These are phyloP conservation scores for Hyposoter dolosus DNA, from an alignment of 2,888 invertebrate genomes.

Conservation along the genomic window DNA sequence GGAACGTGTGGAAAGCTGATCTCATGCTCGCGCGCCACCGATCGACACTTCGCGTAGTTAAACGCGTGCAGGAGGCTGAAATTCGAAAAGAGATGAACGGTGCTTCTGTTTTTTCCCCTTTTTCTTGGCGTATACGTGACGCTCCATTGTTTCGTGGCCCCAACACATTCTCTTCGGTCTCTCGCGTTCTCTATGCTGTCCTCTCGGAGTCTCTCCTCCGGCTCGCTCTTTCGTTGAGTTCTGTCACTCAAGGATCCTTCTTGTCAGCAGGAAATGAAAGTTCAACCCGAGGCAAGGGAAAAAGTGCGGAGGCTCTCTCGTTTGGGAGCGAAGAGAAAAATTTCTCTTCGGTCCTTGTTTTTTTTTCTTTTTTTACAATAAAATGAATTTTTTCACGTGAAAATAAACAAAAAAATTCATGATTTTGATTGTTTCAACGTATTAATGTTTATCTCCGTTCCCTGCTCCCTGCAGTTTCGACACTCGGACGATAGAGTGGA, in stretches of 20 bases:
- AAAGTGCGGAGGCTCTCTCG: not conserved
- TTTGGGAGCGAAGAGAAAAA: constrained; percentile 2
- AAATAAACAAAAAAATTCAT: not conserved
- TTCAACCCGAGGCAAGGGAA: constrained; percentile 34
- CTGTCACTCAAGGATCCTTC: constrained; percentile 70
- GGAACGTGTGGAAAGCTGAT: constrained; percentile 56
- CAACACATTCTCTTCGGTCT: constrained; percentile 7
- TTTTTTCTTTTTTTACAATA: not conserved
- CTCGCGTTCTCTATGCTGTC: constrained; percentile 33
- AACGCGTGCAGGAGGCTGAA: constrained; percentile 48
- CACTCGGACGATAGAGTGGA: constrained; percentile 67
- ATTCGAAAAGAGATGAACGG: constrained; percentile 57
- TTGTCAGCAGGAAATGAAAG: constrained; percentile 68
- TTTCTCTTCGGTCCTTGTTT: not conserved
- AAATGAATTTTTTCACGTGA: no score
- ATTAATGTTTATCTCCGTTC: not conserved
- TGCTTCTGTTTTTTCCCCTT: constrained; percentile 17
- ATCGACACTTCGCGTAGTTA: constrained; percentile 25
- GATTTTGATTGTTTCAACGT: constrained; percentile 32
- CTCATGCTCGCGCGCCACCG: constrained; percentile 11
- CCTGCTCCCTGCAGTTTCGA: constrained; percentile 19
- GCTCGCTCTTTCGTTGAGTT: constrained; percentile 68
- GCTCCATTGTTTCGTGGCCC: constrained; percentile 28
- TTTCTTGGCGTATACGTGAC: constrained; percentile 34
- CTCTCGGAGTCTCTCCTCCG: constrained; percentile 6